phyloP scores from a whole-genome alignment of 2,888 invertebrate species.

The Lucinisca nassula region DNA sequence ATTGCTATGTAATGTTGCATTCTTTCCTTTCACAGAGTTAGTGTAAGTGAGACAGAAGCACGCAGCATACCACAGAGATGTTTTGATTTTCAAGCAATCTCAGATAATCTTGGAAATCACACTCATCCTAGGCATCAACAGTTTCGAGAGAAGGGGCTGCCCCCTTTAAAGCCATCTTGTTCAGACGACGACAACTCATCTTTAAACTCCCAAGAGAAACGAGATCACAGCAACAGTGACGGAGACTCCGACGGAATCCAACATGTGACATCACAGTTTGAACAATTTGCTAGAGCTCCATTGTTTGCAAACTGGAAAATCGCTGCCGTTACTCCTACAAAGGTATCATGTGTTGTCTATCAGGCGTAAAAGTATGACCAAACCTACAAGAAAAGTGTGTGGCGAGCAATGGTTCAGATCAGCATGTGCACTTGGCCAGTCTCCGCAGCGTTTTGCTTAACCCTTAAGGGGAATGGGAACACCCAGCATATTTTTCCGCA shows the following conservation, averaged over 20 bases:
- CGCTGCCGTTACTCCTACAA: conserved; percentile 42
- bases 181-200: neutral
- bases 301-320: conserved; percentile 55
- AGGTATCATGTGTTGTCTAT: conserved; percentile 49
- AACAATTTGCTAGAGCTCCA: conserved; percentile 13
- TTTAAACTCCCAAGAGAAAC: neutral
- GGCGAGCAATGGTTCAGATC: no score
- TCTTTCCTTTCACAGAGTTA: neutral
- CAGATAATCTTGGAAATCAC: neutral
- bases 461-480: no score
- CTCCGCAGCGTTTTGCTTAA: no score
- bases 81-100: neutral
- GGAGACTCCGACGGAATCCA: neutral
- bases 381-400: no score
- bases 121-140: neutral
- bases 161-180: neutral
- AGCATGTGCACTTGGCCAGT: no score
- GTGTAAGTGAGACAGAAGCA: neutral
- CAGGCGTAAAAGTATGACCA: no score
- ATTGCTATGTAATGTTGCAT: neutral
- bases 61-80: neutral
- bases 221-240: neutral
- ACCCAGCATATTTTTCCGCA: no score
- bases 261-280: neutral
- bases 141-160: neutral